Base-by-base conservation (phyloP, 1,140 invertebrate species). In the Sycophila sp. region DNA sequence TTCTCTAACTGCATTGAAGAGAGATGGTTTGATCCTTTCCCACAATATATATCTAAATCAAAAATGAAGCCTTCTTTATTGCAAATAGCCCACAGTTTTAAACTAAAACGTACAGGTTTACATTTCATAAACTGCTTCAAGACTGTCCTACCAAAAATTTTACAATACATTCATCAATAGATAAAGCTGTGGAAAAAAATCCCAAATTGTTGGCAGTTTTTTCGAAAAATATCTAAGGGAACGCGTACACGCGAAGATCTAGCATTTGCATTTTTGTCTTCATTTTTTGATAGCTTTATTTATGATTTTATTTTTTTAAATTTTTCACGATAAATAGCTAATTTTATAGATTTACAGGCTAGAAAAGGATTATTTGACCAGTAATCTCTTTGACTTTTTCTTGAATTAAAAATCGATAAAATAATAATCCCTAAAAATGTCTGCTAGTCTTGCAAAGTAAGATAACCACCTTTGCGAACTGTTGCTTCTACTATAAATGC, bases 371-470 rank as follows among this genome's bases (percentile, higher is more conserved):
- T 36, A 58, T 60, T 74, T 32, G 69, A 71, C 64, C 68, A 74
- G 51, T 74, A 74, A 49, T 74, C 65, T 26, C 32, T 72, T 62
- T 75, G 60, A 56, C 68, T 71, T 67, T 71, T 69, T 34, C 66
- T 59, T 49, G 42, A 47, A 53, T n/a, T n/a, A n/a, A n/a, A n/a
- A n/a, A n/a, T 72, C 13, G 69, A 69, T 67, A 71, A 32, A 70
- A 76, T 68, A 24, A 76, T 47, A 8, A 76, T 72, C 64, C 70
- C 67, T 30, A 73, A 22, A 65, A 74, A 76, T 66, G 65, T 24
- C 24, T 73, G 40, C 4, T 72, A 71, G 67, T 73, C 53, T 28
- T 55, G 0, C 36, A 32, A n/a, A 22, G 67, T 56, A 17, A 75
- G 22, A 66, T 62, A 2, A 56, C 17, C 13, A 67, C 62, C 56